Conservation (phyloP, 2,888 invertebrate species). For the Polymixis flavicincta region DNA sequence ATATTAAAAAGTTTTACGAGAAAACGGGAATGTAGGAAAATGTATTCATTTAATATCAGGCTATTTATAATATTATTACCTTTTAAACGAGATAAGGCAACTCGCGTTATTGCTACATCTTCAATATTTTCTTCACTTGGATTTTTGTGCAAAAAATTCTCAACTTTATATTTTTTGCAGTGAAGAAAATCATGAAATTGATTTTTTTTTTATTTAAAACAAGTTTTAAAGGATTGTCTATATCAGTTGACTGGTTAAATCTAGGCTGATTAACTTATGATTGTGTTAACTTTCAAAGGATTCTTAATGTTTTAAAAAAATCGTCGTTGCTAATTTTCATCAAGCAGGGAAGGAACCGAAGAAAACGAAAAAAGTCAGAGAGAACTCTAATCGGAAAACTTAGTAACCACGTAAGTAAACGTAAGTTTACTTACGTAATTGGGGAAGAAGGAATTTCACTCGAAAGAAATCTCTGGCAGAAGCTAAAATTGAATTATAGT, state of each 20-base stretch:
- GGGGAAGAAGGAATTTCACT: too few species aligned
- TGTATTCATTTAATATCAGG: slow-evolving; percentile 28
- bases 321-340: too few species aligned
- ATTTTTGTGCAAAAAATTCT: slow-evolving; percentile 6
- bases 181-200: not conserved
- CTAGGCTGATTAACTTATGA: too few species aligned
- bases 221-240: not conserved
- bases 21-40: slow-evolving; percentile 17
- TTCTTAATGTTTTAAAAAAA: not conserved
- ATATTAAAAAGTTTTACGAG: slow-evolving; percentile 8
- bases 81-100: slow-evolving; percentile 13
- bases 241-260: not conserved
- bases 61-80: slow-evolving; percentile 34
- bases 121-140: not conserved
- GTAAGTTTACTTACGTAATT: too few species aligned
- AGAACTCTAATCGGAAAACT: too few species aligned
- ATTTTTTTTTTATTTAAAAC: not conserved
- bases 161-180: not conserved
- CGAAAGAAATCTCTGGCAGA: too few species aligned
- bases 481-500: not conserved
- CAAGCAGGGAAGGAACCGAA: too few species aligned
- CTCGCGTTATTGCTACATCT: slow-evolving; percentile 23
- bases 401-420: too few species aligned
- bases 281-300: too few species aligned
- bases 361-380: too few species aligned